These are phyloP conservation scores for Eurystomus glaucurus DNA, from an alignment of 2,797 vertebrate genomes.

Conservation along the genomic window DNA sequence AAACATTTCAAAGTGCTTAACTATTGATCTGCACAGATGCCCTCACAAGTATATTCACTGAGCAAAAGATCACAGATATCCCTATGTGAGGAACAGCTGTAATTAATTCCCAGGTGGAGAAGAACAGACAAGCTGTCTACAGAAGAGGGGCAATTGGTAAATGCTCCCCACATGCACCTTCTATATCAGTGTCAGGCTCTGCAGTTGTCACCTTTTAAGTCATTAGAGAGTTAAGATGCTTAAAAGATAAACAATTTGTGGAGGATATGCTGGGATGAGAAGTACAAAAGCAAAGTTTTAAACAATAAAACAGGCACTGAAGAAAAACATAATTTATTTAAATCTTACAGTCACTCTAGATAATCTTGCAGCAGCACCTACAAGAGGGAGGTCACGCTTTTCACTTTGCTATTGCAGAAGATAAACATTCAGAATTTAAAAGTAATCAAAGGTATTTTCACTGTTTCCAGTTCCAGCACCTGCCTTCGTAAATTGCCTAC, in stretches of 20 bases:
- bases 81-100: not conserved
- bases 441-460: not conserved
- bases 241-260: not conserved
- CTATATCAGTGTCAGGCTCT: not conserved
- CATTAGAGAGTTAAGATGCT: not conserved
- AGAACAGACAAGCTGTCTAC: not conserved
- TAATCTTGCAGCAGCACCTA: not conserved
- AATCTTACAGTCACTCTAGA: not conserved
- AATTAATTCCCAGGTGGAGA: not conserved
- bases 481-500: fast-evolving
- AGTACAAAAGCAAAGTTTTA: not conserved
- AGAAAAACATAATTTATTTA: not conserved
- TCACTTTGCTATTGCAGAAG: not conserved
- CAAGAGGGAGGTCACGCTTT: not conserved
- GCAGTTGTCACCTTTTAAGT: not conserved
- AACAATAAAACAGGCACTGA: not conserved
- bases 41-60: not conserved
- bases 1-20: constrained; percentile 50
- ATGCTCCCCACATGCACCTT: not conserved
- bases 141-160: not conserved
- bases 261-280: not conserved
- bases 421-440: not conserved
- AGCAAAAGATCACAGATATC: not conserved
- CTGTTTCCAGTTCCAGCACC: not conserved
- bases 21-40: not conserved